phyloP scores from a whole-genome alignment of 2,888 invertebrate genomes.

The Alcis repandata region DNA sequence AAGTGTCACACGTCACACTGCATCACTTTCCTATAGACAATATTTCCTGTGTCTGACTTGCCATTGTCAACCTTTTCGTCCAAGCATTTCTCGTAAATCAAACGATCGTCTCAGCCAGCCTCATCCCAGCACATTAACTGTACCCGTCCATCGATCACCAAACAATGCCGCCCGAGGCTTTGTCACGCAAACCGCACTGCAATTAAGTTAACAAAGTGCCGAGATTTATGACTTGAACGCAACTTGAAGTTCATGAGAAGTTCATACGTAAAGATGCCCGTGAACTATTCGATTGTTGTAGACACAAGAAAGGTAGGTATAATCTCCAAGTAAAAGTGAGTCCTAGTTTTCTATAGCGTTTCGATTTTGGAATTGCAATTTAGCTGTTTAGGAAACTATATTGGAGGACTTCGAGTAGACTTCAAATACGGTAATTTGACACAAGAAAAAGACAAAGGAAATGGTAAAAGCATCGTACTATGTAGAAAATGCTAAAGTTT shows the following conservation, averaged over 20 bases:
- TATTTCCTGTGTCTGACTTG: conserved; percentile 1
- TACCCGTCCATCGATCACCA: conserved; percentile 46
- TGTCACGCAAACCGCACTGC: conserved; percentile 51
- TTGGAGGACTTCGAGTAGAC: too few species aligned
- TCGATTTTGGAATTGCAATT: too few species aligned
- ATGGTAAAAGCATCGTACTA: too few species aligned
- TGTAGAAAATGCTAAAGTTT: too few species aligned
- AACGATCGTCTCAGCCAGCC: conserved; percentile 4
- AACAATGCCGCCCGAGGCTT: conserved; percentile 46
- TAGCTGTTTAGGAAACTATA: too few species aligned
- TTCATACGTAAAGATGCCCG: conserved; percentile 20
- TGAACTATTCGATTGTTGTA: conserved; percentile 8
- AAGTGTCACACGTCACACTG: neutral
- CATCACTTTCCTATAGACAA: conserved; percentile 4
- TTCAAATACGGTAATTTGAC: too few species aligned
- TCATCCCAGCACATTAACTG: conserved; percentile 16
- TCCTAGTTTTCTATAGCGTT: neutral
- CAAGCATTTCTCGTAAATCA: conserved; percentile 21
- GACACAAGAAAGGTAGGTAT: conserved; percentile 2
- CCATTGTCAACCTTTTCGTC: conserved; percentile 19
- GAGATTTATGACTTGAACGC: conserved; percentile 45
- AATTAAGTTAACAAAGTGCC: conserved; percentile 52
- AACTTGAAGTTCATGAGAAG: conserved; percentile 37
- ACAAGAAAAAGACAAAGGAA: too few species aligned
- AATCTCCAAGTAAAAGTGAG: neutral